These are phyloP conservation scores for Leptopilina syphax DNA, from an alignment of 2,888 invertebrate genomes.

Conservation along the genomic window DNA sequence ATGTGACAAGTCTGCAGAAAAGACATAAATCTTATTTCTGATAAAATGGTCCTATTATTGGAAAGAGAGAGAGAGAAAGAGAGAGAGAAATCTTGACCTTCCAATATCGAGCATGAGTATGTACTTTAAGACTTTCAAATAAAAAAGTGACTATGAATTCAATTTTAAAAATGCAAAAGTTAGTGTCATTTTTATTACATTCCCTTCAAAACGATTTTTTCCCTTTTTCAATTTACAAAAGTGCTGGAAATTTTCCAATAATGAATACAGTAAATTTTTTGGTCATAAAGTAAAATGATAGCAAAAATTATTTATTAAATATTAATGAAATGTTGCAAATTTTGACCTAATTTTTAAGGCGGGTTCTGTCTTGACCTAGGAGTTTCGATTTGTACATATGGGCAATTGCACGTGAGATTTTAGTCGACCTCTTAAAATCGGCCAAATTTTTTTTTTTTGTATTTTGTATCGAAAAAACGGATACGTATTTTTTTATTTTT, in stretches of 20 bases:
- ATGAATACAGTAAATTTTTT: constrained; percentile 44
- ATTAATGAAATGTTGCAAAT: too few species aligned
- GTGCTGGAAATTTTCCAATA: constrained; percentile 42
- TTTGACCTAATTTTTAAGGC: too few species aligned
- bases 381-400: too few species aligned
- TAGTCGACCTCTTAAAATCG: too few species aligned
- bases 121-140: constrained; percentile 34
- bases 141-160: constrained; percentile 11
- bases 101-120: constrained; percentile 38
- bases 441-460: too few species aligned
- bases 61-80: constrained; percentile 25
- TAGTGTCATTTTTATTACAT: not conserved
- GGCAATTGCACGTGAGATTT: too few species aligned
- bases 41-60: constrained; percentile 23
- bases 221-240: not conserved
- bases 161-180: constrained; percentile 34
- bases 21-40: constrained; percentile 40
- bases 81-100: constrained; percentile 31
- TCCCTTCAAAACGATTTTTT: not conserved
- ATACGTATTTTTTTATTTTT: too few species aligned
- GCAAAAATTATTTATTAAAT: too few species aligned
- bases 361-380: too few species aligned
- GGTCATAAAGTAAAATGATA: not conserved
- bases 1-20: constrained; percentile 41
- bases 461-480: too few species aligned